Evolutionary conservation across 2,797 vertebrate genomes (phyloP).

Genomic region (Acipenser transmontanus): DNA sequence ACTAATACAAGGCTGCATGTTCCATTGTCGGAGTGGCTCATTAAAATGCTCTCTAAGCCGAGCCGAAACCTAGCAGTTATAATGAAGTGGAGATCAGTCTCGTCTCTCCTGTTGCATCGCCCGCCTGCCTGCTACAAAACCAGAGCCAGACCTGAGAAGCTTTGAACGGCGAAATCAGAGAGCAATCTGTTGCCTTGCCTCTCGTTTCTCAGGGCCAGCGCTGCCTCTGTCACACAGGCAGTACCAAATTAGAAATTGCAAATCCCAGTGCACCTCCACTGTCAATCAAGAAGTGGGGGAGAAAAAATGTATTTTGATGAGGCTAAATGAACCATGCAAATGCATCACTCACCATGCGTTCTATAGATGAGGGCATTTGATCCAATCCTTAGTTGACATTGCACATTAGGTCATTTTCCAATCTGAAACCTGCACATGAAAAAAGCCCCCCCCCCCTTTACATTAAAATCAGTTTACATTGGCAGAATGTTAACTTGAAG

Average conservation of each 20-base stretch:
- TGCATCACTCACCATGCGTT: slow-evolving; percentile 15
- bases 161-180: too few species aligned
- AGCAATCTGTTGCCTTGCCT: too few species aligned
- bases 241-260: slow-evolving; percentile 45
- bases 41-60: too few species aligned
- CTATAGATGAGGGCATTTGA: slow-evolving; percentile 1
- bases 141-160: too few species aligned
- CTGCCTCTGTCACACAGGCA: slow-evolving; percentile 38
- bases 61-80: too few species aligned
- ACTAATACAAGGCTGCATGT: too few species aligned
- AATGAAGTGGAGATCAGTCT: too few species aligned
- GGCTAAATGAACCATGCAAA: slow-evolving; percentile 44
- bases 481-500: background rate
- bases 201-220: background rate
- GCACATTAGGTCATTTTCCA: background rate
- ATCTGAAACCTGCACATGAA: background rate
- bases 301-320: slow-evolving; percentile 37
- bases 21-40: too few species aligned
- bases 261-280: slow-evolving; percentile 26
- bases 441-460: background rate
- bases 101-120: too few species aligned
- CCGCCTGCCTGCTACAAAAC: too few species aligned
- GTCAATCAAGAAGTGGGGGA: slow-evolving; percentile 26
- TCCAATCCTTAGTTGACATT: slow-evolving; percentile 3
- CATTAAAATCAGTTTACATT: slow-evolving; percentile 6